Conservation (phyloP, 2,113 vertebrate genomes). For the Seriola rivoliana region DNA sequence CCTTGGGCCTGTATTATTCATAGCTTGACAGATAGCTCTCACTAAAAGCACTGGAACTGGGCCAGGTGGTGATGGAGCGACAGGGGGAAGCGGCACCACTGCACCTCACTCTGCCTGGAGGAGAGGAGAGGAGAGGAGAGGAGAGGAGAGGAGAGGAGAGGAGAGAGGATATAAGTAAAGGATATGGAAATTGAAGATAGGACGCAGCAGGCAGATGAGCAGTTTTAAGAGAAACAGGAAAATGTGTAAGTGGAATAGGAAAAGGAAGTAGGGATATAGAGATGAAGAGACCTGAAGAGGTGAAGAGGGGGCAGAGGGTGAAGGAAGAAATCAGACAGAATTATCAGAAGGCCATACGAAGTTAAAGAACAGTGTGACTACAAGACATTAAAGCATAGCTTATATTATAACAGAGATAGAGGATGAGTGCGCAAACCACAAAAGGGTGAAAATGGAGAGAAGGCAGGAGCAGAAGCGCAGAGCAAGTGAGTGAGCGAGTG, state of each 20-base stretch:
- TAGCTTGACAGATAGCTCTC: constrained; percentile 98
- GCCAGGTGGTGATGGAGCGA: constrained; percentile 93
- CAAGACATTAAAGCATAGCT: constrained; percentile 52
- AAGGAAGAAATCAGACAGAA: constrained; percentile 38
- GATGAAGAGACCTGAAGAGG: constrained; percentile 49
- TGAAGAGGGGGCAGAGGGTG: constrained; percentile 35
- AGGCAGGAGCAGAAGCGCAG: constrained; percentile 36
- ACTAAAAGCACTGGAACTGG: constrained; percentile 97
- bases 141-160: constrained; percentile 21
- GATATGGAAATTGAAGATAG: constrained; percentile 46
- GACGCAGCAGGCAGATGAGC: constrained; percentile 41
- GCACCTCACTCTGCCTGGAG: constrained; percentile 75
- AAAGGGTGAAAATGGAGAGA: constrained; percentile 32
- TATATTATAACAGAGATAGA: constrained; percentile 24
- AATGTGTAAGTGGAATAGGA: constrained; percentile 68
- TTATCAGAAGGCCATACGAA: constrained; percentile 20
- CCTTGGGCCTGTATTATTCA: constrained; percentile 98
- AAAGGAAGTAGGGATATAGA: constrained; percentile 62
- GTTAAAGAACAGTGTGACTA: constrained; percentile 36
- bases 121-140: constrained; percentile 41
- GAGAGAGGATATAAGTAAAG: constrained; percentile 16
- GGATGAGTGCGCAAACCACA: constrained; percentile 18
- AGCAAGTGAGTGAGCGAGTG: not conserved
- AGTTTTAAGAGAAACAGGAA: constrained; percentile 39
- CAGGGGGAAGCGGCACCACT: constrained; percentile 80